These are phyloP conservation scores for Chrysaora quinquecirrha DNA, from an alignment of 30 jellyfish, hydroid and myxozoan species.

Conservation along the genomic window DNA sequence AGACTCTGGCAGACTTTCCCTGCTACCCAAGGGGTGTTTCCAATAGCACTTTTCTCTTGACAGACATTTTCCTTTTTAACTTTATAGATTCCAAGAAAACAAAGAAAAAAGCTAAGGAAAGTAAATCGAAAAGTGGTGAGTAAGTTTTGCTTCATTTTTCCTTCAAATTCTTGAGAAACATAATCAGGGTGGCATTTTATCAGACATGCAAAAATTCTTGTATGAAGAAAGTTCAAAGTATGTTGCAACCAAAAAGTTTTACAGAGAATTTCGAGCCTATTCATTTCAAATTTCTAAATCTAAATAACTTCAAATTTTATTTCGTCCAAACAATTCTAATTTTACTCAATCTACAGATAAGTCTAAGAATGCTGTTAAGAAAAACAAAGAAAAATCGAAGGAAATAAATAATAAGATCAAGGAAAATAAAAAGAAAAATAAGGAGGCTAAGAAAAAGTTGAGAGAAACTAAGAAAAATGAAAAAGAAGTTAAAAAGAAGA, in stretches of 20 bases:
- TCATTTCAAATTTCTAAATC: too few species aligned
- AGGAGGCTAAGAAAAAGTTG: conserved; percentile 1
- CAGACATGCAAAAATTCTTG: background rate
- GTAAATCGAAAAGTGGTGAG: background rate
- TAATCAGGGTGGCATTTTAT: background rate
- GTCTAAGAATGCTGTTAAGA: background rate
- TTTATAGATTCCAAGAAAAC: background rate
- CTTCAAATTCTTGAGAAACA: background rate
- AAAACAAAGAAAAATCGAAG: background rate
- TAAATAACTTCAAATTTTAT: too few species aligned
- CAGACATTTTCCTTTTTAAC: background rate
- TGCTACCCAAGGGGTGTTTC: background rate
- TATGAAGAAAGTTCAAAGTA: background rate
- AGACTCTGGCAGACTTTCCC: too few species aligned
- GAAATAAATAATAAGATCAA: background rate
- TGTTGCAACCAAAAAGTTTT: too few species aligned
- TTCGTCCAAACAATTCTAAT: background rate
- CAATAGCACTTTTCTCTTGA: background rate
- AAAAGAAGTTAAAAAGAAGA: conserved; percentile 41
- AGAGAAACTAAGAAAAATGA: conserved; percentile 16
- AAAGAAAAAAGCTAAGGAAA: background rate
- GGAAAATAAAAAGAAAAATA: conserved; percentile 15
- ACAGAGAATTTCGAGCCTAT: too few species aligned
- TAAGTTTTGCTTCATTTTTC: background rate
- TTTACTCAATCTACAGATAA: background rate